These are phyloP conservation scores for Anarsia innoxiella DNA, from an alignment of 2,888 invertebrate species.

Conservation along the genomic window DNA sequence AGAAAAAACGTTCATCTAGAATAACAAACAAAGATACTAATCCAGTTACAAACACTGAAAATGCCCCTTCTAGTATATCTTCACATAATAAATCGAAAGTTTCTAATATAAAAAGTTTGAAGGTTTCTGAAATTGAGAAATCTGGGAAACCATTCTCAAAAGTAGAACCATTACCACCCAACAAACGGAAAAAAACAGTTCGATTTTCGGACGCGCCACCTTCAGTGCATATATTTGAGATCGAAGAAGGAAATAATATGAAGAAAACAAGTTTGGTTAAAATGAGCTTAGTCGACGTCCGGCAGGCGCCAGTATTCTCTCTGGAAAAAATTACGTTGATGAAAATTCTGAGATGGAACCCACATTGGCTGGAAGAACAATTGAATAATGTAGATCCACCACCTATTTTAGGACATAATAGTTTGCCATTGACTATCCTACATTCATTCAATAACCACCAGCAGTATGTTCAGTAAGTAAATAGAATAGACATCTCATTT, in stretches of 20 bases:
- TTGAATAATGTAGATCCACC: conserved; percentile 63
- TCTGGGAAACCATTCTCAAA: conserved; percentile 47
- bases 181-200: conserved; percentile 46
- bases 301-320: conserved; percentile 46
- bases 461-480: conserved; percentile 76
- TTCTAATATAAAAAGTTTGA: conserved; percentile 42
- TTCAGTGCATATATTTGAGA: conserved; percentile 42
- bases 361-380: conserved; percentile 79
- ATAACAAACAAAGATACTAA: conserved; percentile 11
- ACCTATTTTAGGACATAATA: conserved; percentile 65
- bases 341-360: conserved; percentile 79
- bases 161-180: conserved; percentile 38
- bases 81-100: conserved; percentile 32
- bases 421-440: conserved; percentile 68
- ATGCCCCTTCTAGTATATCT: conserved; percentile 8
- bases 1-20: conserved; percentile 11
- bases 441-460: conserved; percentile 70
- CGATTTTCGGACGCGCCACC: conserved; percentile 43
- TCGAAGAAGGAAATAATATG: conserved; percentile 55
- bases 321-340: conserved; percentile 65
- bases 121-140: conserved; percentile 37
- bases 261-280: conserved; percentile 50
- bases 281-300: conserved; percentile 36
- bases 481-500: background rate
- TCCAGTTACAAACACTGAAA: conserved; percentile 1